Evolutionary conservation across 2,888 invertebrate genomes (phyloP), one percentile per base, ranked within the genome.

Genomic region (Anoncus sp.): DNA sequence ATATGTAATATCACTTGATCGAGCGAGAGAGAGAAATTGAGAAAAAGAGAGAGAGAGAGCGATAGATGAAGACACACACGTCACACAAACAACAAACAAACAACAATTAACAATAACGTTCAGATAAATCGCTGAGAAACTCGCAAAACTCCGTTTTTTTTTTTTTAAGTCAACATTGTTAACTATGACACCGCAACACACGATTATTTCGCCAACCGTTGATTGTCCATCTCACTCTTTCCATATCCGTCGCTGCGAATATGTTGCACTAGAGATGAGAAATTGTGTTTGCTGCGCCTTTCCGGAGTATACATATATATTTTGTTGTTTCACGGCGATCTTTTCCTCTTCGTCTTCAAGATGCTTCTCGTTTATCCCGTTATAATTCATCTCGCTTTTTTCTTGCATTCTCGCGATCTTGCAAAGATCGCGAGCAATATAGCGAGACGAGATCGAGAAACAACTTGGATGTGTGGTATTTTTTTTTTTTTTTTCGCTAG

Each of bases 81-180:
- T 81, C 82, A 81, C 82, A 81, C 82, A 82, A 75, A 69, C 75
- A 81, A 82, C 81, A 81, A 81, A 81, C 78, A 81, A 82, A 82
- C 76, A 82, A 82, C 82, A 81, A 82, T 80, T 80, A 82, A 82
- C 81, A 82, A 82, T 78, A 82, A 81, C 82, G 81, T 81, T 81
- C 72, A 70, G 78, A 67, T 49, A 43, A 66, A 75, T 75, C 78
- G 78, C 62, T 70, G 69, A 59, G 63, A 74, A 69, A 67, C 62
- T 65, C 66, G 59, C 31, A 49, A 18, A 75, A 71, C 71, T 57
- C 18, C 40, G 59, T 18, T 55, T 55, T 45, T 49, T 47, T 63
- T 24, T 18, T 49, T 47, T 63, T 24, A 12, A 55, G 67, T 55
- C 53, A 45, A 67, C 31, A 43, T 51, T 16, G 63, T 5, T 38